Evolutionary conservation across 1,140 invertebrate genomes (phyloP).

Genomic region (Pinna nobilis): DNA sequence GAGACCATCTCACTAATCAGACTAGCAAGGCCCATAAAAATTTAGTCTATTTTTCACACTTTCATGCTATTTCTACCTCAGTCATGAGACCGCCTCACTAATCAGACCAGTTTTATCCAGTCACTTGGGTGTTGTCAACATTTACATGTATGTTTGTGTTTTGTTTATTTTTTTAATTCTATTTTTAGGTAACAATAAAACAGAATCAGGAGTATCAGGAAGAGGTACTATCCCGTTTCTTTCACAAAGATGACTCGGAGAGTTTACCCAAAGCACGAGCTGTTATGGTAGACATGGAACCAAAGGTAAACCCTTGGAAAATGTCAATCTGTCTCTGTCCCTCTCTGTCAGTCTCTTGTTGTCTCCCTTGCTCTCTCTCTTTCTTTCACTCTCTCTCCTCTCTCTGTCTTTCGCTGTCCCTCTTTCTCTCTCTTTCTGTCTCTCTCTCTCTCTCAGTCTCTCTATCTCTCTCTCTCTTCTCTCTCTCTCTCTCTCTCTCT

Average conservation of each 20-base stretch:
- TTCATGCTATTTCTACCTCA: too few species aligned
- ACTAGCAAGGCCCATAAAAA: too few species aligned
- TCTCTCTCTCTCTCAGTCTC: neutral
- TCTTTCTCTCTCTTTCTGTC: neutral
- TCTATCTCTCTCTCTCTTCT: neutral
- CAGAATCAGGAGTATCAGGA: slow-evolving; percentile 45
- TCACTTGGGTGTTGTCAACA: too few species aligned
- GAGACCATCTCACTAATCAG: too few species aligned
- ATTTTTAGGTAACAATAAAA: slow-evolving; percentile 49
- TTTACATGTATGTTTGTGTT: too few species aligned
- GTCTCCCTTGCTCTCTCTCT: neutral
- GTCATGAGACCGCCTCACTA: too few species aligned
- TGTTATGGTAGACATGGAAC: slow-evolving; percentile 76
- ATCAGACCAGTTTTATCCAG: too few species aligned
- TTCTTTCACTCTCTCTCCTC: neutral
- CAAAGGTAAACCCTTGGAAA: slow-evolving; percentile 74
- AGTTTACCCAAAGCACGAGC: slow-evolving; percentile 64
- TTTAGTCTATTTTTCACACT: too few species aligned
- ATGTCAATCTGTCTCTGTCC: too few species aligned
- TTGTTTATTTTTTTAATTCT: too few species aligned
- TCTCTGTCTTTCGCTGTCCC: neutral
- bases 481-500: neutral
- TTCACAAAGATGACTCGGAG: slow-evolving; percentile 23
- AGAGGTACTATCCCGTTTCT: slow-evolving; percentile 44
- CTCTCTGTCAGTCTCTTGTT: neutral